These are phyloP conservation scores for Melanotaenia parkinsoni DNA, from an alignment of 2,797 vertebrate species.

Conservation along the genomic window DNA sequence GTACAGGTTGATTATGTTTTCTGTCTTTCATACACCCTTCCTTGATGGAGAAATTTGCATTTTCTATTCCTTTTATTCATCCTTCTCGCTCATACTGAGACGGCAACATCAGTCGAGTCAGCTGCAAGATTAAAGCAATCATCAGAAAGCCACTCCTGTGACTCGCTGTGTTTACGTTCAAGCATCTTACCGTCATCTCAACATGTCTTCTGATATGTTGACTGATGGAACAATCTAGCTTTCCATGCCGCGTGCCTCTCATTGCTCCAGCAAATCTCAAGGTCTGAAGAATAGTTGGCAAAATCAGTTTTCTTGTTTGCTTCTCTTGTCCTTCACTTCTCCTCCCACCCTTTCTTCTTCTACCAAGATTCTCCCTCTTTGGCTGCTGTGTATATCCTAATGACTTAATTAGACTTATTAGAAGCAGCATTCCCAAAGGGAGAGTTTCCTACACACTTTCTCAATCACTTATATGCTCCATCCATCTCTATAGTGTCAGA, in stretches of 20 bases:
- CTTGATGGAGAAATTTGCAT: constrained; percentile 3
- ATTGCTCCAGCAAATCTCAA: constrained; percentile 29
- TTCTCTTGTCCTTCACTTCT: constrained; percentile 16
- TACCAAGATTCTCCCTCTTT: background rate
- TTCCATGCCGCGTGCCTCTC: constrained; percentile 21
- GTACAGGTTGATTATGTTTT: background rate
- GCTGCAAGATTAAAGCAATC: constrained; percentile 36
- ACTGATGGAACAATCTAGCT: background rate
- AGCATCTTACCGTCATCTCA: constrained; percentile 61
- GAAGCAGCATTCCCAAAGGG: constrained; percentile 12
- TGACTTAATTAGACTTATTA: constrained; percentile 13
- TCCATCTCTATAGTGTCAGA: constrained; percentile 24
- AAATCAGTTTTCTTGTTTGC: constrained; percentile 9
- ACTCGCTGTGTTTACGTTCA: constrained; percentile 53
- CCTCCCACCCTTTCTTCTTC: background rate
- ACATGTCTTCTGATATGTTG: constrained; percentile 42
- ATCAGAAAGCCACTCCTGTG: constrained; percentile 37
- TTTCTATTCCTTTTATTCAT: background rate
- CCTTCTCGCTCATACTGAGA: constrained; percentile 2
- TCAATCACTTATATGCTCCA: constrained; percentile 26
- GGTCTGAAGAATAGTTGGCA: constrained; percentile 25
- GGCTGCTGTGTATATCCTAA: background rate
- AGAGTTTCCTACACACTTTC: constrained; percentile 23
- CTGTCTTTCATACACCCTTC: background rate
- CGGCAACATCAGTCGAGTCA: constrained; percentile 13